Base-by-base conservation (phyloP, 37 sponge, comb jelly and placozoan species). In the Dysidea cf. avara region DNA sequence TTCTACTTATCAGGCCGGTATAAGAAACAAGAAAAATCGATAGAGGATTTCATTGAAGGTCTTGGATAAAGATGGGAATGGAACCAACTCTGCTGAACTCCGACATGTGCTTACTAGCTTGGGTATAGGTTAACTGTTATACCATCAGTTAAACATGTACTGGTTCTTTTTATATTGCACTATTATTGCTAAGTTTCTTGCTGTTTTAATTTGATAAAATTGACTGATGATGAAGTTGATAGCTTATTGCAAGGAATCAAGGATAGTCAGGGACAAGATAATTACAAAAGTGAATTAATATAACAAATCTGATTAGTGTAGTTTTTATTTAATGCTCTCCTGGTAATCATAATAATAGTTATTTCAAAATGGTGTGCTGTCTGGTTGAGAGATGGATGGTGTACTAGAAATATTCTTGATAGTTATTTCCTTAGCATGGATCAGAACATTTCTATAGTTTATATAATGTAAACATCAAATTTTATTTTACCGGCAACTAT, bases 221-320 rank as follows among this genome's bases (percentile, higher is more conserved):
- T 98, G 66, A 83, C 81, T 34, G 99, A 98, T 76, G 99, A 95
- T 9, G 99, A 98, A 43, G 99, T 98, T 14, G 99, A 98, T 64
- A 58, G 77, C 7, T 86, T 98, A n/a, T 61, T 98, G 28, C 39
- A 51, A 29, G 93, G 99, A 28, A 39, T 92, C 9, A 96, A 98
- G 57, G 99, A 98, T 68, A 79, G 79, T 39, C 95, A 94, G 71
- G 99, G 99, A 0, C 89, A 92, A 81, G 91, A 94, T 61, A 91
- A 94, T 62, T 97, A 97, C 65, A 92, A 94, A 88, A 93, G 97
- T 88, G 63, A 20, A 55, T 18, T 75, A 32, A 7, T 29, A 18
- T 69, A 20, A 25, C 61, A 9, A 67, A 53, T 14, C n/a, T 35
- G 18, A 13, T 39, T 35, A 38, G 37, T 35, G 66, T 29, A 5